Evolutionary conservation across 37 sponge, comb jelly and placozoan species (phyloP), one percentile per base, ranked within the genome.

Genomic region (Cliona cf. orientalis): DNA sequence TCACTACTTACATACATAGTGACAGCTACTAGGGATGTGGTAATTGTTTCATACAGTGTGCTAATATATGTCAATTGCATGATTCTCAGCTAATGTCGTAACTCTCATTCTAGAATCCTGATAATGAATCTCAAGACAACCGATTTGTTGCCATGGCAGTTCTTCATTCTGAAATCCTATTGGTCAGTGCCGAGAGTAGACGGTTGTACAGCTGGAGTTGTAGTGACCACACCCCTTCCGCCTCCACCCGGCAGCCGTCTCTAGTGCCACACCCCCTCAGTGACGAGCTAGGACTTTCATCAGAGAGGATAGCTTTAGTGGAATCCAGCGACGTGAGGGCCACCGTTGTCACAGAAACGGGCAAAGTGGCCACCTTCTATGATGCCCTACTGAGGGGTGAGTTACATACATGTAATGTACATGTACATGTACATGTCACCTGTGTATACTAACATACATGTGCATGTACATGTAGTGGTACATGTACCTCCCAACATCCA

Each of bases 311-410:
- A 1, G 25, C 66, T 5, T 5, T 82, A 35, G 22, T 95, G 35
- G 74, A 76, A 28, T 82, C 90, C 21, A 82, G 89, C 46, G 80
- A 80, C 3, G 46, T 88, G 19, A 79, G 96, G 17, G 90, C 84
- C 22, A 76, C 87, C 23, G 46, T 95, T 12, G 90, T 87, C 0
- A 85, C 88, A 28, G 79, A 81, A 34, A 75, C 90, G 1, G 90
- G 90, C 32, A 76, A 78, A 14, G 64, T 91, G 35, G 92, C 92
- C 22, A 95, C 96, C 2, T 89, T 95, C 68, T 91, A 95, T 60
- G 96, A 95, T 55, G n/a, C 58, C 14, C 78, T 91, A 3, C 58
- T 95, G 28, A 85, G 90, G 84, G 80, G 92, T 85, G n/a, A 58
- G 46, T 39, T 2, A 23, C 53, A 22, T 17, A 49, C 14, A 19